Percentiles rank a stretch among this genome's conserved stretches.
These are phyloP conservation scores for Zosterops borbonicus DNA, from an alignment of 2,113 vertebrate species.

Conservation along the genomic window DNA sequence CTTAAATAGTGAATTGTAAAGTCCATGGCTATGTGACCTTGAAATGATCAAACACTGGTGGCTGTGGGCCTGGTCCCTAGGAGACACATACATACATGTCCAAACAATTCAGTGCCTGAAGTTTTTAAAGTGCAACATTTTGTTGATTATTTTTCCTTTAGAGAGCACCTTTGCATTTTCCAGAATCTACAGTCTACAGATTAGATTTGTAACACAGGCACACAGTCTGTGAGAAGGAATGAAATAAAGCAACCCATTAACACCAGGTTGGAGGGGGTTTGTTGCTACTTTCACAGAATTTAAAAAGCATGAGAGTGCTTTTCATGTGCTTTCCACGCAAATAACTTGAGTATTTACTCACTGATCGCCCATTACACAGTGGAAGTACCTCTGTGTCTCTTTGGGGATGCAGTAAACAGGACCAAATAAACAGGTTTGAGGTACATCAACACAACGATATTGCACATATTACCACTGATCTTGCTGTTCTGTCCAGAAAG, in stretches of 20 bases:
- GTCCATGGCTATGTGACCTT: background rate
- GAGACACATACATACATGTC: background rate
- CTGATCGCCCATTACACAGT: background rate
- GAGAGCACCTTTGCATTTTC: background rate
- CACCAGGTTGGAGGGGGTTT: fast-evolving
- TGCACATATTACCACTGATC: background rate
- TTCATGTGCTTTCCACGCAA: background rate
- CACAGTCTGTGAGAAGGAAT: background rate
- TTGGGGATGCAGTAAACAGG: background rate
- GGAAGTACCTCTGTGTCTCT: background rate
- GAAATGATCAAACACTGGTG: background rate
- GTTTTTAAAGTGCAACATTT: background rate
- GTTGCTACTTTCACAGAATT: background rate
- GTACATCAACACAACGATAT: background rate
- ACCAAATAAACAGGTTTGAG: background rate
- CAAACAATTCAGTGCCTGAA: background rate
- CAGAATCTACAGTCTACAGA: background rate
- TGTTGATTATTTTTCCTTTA: background rate
- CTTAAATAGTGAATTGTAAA: background rate
- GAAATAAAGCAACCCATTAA: background rate
- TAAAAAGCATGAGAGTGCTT: background rate
- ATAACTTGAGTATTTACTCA: background rate
- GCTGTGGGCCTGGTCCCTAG: background rate
- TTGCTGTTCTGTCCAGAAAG: background rate
- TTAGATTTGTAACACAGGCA: background rate